These are phyloP conservation scores for Caloenas nicobarica DNA, from an alignment of 2,113 vertebrate species.

Conservation along the genomic window DNA sequence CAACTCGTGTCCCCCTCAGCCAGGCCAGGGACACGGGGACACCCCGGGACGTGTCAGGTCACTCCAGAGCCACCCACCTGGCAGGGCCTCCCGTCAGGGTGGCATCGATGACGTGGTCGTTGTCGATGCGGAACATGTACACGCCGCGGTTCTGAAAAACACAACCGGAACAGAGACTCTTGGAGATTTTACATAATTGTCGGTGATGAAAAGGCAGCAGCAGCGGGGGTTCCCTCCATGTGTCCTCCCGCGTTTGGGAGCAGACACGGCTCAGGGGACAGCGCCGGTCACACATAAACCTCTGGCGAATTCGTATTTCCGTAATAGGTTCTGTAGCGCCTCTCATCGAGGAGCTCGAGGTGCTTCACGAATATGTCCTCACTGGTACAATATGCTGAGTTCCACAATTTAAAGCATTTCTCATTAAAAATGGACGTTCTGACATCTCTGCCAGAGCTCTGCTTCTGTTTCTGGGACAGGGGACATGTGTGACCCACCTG, in stretches of 20 bases:
- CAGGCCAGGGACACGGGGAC: background rate
- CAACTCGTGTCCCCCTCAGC: background rate
- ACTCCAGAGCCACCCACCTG: conserved; percentile 75
- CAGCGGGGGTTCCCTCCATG: fast-evolving
- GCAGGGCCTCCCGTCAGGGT: conserved; percentile 96
- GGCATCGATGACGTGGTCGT: conserved; percentile 94
- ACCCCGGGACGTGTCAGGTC: background rate
- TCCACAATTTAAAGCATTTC: background rate
- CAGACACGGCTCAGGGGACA: background rate
- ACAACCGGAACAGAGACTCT: background rate
- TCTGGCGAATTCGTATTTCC: fast-evolving
- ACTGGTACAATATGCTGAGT: background rate
- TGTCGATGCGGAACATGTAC: conserved; percentile 99
- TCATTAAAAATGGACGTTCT: background rate
- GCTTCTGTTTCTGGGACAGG: background rate
- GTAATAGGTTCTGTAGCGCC: background rate
- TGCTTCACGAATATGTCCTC: fast-evolving
- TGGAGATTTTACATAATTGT: background rate
- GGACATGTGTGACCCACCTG: fast-evolving
- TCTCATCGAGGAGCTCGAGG: fast-evolving
- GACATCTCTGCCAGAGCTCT: too few species aligned
- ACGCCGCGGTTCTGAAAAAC: conserved; percentile 91
- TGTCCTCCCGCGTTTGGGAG: fast-evolving
- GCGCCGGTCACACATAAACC: fast-evolving
- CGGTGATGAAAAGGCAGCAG: fast-evolving